Conservation (phyloP, 1,140 invertebrate genomes). For the Lanistes nyassanus region DNA sequence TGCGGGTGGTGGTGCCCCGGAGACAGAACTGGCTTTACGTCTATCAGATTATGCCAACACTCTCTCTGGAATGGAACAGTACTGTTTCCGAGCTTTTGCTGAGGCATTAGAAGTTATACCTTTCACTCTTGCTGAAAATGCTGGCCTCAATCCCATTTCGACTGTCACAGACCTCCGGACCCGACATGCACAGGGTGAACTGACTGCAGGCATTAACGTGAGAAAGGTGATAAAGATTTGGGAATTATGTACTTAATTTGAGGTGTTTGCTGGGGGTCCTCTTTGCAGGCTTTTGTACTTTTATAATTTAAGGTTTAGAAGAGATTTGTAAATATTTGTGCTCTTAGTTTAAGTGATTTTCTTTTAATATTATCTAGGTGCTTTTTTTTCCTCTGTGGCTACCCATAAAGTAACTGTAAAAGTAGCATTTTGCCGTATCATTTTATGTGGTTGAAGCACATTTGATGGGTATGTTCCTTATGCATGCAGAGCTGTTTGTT, state of each 20-base stretch:
- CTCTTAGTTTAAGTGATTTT: not conserved
- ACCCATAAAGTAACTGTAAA: too few species aligned
- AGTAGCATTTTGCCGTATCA: too few species aligned
- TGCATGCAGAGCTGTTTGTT: too few species aligned
- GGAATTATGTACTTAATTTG: not conserved
- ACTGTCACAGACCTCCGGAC: constrained; percentile 98
- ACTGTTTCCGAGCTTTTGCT: constrained; percentile 92
- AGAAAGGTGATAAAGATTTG: constrained; percentile 71
- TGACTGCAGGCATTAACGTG: constrained; percentile 94
- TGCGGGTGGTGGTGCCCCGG: constrained; percentile 96
- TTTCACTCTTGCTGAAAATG: constrained; percentile 98
- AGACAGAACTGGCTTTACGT: constrained; percentile 90
- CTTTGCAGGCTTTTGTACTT: too few species aligned
- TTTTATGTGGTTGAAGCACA: too few species aligned
- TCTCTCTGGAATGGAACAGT: constrained; percentile 91
- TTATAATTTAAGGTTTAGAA: not conserved
- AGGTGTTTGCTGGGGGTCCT: not conserved
- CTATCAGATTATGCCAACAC: constrained; percentile 86
- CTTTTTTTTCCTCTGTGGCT: too few species aligned
- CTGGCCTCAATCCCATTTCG: constrained; percentile 96
- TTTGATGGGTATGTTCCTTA: too few species aligned
- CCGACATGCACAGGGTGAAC: constrained; percentile 87
- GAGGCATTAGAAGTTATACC: constrained; percentile 97
- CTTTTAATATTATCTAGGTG: too few species aligned
- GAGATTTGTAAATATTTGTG: not conserved